These are phyloP conservation scores for Ophthalmotilapia sp. DNA, from an alignment of 2,113 vertebrate genomes.

Conservation along the genomic window DNA sequence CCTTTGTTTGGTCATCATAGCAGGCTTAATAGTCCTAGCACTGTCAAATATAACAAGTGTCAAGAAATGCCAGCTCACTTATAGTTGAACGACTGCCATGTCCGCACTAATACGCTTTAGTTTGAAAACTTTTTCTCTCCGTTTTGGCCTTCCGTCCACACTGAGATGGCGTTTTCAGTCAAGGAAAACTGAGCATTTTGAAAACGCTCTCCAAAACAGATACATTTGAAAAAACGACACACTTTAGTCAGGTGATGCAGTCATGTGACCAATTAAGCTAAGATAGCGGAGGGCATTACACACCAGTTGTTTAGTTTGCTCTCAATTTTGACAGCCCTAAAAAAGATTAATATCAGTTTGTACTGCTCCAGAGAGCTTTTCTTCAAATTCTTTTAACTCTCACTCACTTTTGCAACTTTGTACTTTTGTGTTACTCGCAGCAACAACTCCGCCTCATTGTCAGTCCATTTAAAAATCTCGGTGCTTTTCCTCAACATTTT, in stretches of 20 bases:
- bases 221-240: background rate
- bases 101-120: fast-evolving
- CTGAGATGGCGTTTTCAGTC: background rate
- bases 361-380: background rate
- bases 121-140: background rate
- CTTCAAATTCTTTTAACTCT: fast-evolving
- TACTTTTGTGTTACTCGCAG: background rate
- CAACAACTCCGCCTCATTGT: background rate
- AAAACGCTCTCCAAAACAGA: background rate
- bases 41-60: background rate
- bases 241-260: background rate
- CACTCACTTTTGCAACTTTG: background rate
- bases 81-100: background rate
- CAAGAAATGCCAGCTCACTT: background rate
- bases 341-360: background rate
- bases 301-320: background rate
- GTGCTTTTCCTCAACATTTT: background rate
- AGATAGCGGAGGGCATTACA: background rate
- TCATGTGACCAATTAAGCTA: background rate
- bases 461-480: fast-evolving
- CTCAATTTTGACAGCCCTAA: background rate
- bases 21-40: background rate
- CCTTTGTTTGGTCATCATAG: background rate
- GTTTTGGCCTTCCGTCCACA: background rate
- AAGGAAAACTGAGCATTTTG: background rate